Evolutionary conservation across 2,113 vertebrate genomes (phyloP), one percentile per base, ranked within the genome.

Genomic region (Manacus vitellinus): DNA sequence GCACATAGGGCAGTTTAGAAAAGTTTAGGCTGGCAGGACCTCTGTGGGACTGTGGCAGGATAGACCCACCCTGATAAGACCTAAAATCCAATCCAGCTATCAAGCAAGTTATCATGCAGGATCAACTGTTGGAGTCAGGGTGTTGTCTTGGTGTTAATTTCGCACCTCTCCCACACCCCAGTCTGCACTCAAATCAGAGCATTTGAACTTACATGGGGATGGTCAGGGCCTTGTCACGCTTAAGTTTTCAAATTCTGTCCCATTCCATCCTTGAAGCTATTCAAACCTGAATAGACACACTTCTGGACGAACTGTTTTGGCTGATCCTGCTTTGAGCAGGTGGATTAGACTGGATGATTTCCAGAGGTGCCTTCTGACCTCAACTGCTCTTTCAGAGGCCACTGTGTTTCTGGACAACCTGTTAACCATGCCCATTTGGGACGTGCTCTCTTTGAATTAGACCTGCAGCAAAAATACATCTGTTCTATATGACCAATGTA

Each of bases 161-260:
- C 63, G 31, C 39, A 39, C 31, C 12, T 76, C 47, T 87, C 24
- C 41, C 28, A 15, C 9, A 4, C 21, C 22, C 25, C 55, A 67
- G 4, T 58, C 51, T 43, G 44, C 58, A 58, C n/a, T 83, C 71
- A 68, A 44, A 56, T 37, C 59, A 87, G 25, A 59, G 14, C 61
- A 59, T 14, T 7, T 43, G 25, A 86, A 43, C 49, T n/a, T 24
- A 22, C 0, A 11, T 0, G 0, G 12, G 37, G 47, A 67, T 41
- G 41, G 39, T 79, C 71, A 67, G 7, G 14, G 27, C 43, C 7
- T 77, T 24, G 16, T 10, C 51, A 65, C 49, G 28, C n/a, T 58
- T 15, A 47, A 47, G 18, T 37, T 81, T 33, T 49, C n/a, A 80
- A 90, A 47, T 87, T 85, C 52, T 55, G 30, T 41, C 31, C 66